These are phyloP conservation scores for Apogon hyalosoma DNA, from an alignment of 2,797 vertebrate species.

Conservation along the genomic window DNA sequence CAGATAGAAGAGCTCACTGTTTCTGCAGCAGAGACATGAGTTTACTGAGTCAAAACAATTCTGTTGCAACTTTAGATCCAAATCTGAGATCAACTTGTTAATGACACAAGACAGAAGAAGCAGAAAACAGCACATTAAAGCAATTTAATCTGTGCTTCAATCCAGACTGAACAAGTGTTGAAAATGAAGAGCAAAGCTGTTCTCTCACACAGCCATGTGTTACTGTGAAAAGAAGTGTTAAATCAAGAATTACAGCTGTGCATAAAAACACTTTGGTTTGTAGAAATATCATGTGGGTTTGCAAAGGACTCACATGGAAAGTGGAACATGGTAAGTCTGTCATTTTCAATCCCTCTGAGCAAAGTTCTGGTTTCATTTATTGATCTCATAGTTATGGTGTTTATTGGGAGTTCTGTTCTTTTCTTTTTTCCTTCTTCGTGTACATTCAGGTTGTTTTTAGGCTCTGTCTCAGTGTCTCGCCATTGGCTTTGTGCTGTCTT, in stretches of 20 bases:
- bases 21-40: too few species aligned
- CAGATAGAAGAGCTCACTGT: too few species aligned
- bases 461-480: constrained; percentile 7
- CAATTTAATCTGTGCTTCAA: too few species aligned
- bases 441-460: constrained; percentile 14
- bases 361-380: constrained; percentile 37
- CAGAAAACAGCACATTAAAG: too few species aligned
- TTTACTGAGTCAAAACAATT: too few species aligned
- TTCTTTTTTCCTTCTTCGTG: neutral
- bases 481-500: neutral
- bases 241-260: constrained; percentile 11
- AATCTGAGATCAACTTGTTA: too few species aligned
- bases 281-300: constrained; percentile 13
- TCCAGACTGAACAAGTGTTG: neutral
- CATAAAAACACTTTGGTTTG: neutral
- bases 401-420: constrained; percentile 2
- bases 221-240: constrained; percentile 12
- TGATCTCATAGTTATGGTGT: constrained; percentile 16
- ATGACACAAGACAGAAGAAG: too few species aligned
- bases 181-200: constrained; percentile 5
- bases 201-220: constrained; percentile 9
- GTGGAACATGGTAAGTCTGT: constrained; percentile 19
- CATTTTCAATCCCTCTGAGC: constrained; percentile 6
- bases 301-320: constrained; percentile 11
- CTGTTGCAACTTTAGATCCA: too few species aligned